A percentile compares a stretch with the other conserved stretches of the same genome.
Evolutionary conservation across 2,113 vertebrate species (phyloP).

Genomic region (Malurus alboscapulatus): DNA sequence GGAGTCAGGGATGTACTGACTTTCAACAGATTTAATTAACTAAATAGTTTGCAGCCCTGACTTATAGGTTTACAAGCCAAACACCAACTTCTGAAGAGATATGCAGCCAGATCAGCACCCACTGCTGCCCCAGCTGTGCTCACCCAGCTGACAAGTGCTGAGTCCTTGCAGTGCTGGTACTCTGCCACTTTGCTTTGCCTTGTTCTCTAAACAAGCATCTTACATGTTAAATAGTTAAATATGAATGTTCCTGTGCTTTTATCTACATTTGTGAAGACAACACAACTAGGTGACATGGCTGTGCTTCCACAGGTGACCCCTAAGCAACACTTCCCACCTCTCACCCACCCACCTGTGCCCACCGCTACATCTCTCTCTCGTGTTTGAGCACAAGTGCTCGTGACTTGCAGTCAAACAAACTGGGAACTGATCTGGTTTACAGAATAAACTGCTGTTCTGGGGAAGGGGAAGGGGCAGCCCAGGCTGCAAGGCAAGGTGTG

Average conservation of each 20-base stretch:
- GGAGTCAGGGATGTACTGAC: not conserved
- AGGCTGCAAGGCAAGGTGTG: not conserved
- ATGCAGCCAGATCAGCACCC: not conserved
- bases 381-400: rapidly evolving
- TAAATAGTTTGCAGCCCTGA: not conserved
- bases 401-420: not conserved
- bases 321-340: not conserved
- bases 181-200: not conserved
- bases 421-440: not conserved
- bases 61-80: not conserved
- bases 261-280: not conserved
- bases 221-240: not conserved
- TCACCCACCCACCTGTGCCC: rapidly evolving
- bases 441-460: not conserved
- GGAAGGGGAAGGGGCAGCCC: not conserved
- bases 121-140: not conserved
- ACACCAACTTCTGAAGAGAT: not conserved
- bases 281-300: rapidly evolving
- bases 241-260: not conserved
- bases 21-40: not conserved
- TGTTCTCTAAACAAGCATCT: not conserved
- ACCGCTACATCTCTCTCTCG: not conserved
- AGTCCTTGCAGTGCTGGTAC: not conserved
- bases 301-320: not conserved
- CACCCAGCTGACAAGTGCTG: not conserved